Evolutionary conservation across 64 coral and sea anemone species (phyloP).

Genomic region (Montipora capricornis): DNA sequence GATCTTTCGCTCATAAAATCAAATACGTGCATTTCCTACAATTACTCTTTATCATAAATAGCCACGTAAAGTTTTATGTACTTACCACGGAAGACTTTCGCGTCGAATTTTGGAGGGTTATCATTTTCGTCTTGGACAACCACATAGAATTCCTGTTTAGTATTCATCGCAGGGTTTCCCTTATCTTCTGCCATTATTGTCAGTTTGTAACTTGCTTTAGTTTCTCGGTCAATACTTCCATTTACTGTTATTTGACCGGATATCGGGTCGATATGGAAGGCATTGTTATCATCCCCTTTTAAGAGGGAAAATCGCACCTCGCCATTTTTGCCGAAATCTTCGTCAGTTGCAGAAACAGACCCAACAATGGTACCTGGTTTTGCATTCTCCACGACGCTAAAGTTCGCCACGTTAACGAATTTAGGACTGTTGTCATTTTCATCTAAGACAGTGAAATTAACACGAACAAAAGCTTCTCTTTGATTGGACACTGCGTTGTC

Average conservation of each 20-base stretch:
- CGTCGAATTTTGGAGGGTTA: slow-evolving; percentile 75
- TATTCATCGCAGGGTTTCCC: slow-evolving; percentile 61
- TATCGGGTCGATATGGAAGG: slow-evolving; percentile 52
- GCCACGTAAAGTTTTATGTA: background rate
- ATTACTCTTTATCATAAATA: too few species aligned
- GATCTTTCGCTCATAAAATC: too few species aligned
- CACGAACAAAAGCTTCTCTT: background rate
- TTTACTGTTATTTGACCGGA: slow-evolving; percentile 71
- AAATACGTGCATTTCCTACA: too few species aligned
- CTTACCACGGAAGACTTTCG: slow-evolving; percentile 51
- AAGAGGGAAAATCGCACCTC: slow-evolving; percentile 62
- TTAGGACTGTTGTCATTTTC: slow-evolving; percentile 92
- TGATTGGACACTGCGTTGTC: slow-evolving; percentile 61
- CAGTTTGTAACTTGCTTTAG: slow-evolving; percentile 17
- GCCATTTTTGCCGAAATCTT: slow-evolving; percentile 77
- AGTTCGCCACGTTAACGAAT: slow-evolving; percentile 62
- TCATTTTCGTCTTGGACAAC: slow-evolving; percentile 85
- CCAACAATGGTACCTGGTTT: slow-evolving; percentile 30
- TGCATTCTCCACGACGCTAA: slow-evolving; percentile 73
- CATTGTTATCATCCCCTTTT: slow-evolving; percentile 38
- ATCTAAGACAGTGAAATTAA: slow-evolving; percentile 76
- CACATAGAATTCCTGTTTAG: slow-evolving; percentile 43
- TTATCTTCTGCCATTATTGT: slow-evolving; percentile 73
- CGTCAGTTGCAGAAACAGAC: slow-evolving; percentile 80
- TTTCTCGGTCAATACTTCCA: slow-evolving; percentile 78